Evolutionary conservation across 2,113 vertebrate species (phyloP).

Genomic region (Himantopus leucocephalus): DNA sequence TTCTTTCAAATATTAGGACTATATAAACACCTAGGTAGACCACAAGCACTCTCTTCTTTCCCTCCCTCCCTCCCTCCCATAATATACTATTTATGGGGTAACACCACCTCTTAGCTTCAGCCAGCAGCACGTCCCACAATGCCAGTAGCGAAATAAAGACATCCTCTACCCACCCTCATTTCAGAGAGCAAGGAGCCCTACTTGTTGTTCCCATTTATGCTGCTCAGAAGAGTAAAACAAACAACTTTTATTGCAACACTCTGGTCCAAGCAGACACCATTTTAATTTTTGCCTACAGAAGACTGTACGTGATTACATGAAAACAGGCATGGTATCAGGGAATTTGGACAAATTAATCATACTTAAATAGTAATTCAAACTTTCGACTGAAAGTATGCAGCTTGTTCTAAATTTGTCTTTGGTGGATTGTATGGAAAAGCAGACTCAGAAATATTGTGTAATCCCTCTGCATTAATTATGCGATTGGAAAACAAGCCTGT

Average conservation of each 20-base stretch:
- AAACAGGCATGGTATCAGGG: background rate
- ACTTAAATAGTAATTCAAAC: background rate
- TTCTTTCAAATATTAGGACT: background rate
- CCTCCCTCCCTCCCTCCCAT: background rate
- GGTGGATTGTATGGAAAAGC: background rate
- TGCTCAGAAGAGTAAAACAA: background rate
- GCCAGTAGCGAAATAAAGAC: background rate
- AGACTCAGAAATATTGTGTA: background rate
- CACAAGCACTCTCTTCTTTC: background rate
- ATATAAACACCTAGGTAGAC: background rate
- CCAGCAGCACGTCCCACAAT: background rate
- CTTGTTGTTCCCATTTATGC: background rate
- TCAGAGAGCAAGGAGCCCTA: background rate
- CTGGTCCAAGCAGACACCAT: background rate
- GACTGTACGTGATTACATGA: too few relatives aligned
- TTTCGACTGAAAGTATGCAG: background rate
- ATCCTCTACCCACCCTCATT: background rate
- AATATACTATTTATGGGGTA: background rate
- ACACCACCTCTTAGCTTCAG: background rate
- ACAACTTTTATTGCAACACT: background rate
- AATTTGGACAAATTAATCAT: background rate
- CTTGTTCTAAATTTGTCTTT: background rate
- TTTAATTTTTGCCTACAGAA: background rate
- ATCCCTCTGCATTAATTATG: background rate
- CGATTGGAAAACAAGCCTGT: background rate